These are phyloP conservation scores for Autographa pulchrina DNA, from an alignment of 2,888 invertebrate species.

Conservation along the genomic window DNA sequence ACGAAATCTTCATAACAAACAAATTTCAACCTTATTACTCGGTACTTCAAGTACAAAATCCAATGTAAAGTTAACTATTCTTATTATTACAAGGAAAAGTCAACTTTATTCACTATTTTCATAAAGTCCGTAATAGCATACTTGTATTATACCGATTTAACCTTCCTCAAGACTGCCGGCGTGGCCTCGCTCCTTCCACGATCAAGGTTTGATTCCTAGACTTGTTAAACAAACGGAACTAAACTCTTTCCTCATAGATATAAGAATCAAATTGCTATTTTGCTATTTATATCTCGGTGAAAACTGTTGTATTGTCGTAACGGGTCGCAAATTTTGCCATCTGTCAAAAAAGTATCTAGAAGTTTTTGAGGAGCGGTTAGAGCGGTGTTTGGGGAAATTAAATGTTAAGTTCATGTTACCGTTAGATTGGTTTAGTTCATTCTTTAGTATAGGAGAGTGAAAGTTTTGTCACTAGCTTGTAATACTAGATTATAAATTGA, in stretches of 20 bases:
- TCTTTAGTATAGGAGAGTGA: not conserved
- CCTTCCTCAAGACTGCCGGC: slow-evolving; percentile 73
- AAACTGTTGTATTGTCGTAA: slow-evolving; percentile 50
- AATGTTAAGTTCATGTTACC: not conserved
- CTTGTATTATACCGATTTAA: slow-evolving; percentile 60
- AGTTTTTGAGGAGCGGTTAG: slow-evolving; percentile 31
- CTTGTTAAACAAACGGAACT: slow-evolving; percentile 44
- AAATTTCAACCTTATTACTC: slow-evolving; percentile 30
- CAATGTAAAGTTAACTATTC: not conserved
- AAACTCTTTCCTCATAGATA: slow-evolving; percentile 30
- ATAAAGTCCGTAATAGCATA: slow-evolving; percentile 42
- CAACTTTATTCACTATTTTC: slow-evolving; percentile 44
- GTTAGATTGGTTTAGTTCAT: not conserved
- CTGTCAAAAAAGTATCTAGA: slow-evolving; percentile 43
- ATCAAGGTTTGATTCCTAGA: slow-evolving; percentile 80
- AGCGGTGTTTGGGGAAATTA: slow-evolving; percentile 29
- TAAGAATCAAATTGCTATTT: slow-evolving; percentile 35
- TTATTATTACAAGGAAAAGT: slow-evolving; percentile 41
- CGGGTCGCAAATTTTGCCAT: slow-evolving; percentile 42
- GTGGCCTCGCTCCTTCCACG: slow-evolving; percentile 82
- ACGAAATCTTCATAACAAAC: slow-evolving; percentile 8
- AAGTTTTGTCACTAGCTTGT: not conserved
- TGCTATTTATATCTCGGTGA: slow-evolving; percentile 24
- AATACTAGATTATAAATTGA: slow-evolving; percentile 4
- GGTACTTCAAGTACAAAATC: slow-evolving; percentile 38